Conservation (phyloP, 2,797 vertebrate species). For the Sebastes cheni region DNA sequence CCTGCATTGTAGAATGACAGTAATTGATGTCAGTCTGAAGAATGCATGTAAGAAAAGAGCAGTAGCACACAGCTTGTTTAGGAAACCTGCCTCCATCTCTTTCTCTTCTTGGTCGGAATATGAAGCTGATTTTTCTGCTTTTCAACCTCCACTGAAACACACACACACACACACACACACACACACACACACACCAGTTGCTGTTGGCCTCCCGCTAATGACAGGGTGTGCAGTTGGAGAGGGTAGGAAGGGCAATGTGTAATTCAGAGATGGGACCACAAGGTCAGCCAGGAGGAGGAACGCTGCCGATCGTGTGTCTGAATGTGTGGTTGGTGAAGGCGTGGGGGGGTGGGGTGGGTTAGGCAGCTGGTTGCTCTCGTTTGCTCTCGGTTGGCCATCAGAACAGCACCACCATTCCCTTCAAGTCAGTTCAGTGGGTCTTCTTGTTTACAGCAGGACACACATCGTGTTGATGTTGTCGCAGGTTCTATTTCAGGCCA, state of each 20-base stretch:
- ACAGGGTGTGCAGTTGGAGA: slow-evolving; percentile 51
- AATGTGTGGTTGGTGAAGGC: not conserved
- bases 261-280: slow-evolving; percentile 53
- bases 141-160: not conserved
- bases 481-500: not conserved
- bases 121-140: slow-evolving; percentile 1
- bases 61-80: not conserved
- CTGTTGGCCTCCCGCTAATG: slow-evolving; percentile 49
- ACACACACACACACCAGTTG: slow-evolving; percentile 12
- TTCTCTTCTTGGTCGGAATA: not conserved
- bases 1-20: too few species aligned
- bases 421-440: not conserved
- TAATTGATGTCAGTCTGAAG: not conserved
- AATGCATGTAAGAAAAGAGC: not conserved
- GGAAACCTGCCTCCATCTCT: not conserved
- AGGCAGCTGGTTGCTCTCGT: not conserved
- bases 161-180: slow-evolving; percentile 9
- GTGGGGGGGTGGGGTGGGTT: not conserved
- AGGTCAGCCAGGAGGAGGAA: slow-evolving; percentile 43
- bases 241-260: slow-evolving; percentile 36
- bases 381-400: not conserved
- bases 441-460: slow-evolving; percentile 9
- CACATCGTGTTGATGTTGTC: not conserved
- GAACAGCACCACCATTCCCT: slow-evolving; percentile 8
- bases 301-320: not conserved